A percentile compares a stretch with the other conserved stretches of the same genome.
Conservation (phyloP, 2,113 vertebrate genomes). For the Chamaea fasciata region DNA sequence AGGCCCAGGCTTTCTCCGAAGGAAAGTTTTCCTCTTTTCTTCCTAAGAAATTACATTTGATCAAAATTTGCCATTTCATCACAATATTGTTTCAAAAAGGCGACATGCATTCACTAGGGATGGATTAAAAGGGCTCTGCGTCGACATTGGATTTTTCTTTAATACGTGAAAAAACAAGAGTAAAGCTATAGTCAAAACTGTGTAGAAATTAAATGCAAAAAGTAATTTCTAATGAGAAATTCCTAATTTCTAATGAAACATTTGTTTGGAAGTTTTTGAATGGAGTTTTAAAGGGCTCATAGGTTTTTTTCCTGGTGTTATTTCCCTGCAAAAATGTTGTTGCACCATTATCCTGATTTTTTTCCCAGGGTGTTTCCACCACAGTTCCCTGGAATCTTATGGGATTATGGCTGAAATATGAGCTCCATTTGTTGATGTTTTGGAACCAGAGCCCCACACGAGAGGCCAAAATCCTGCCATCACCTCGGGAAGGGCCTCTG, state of each 20-base stretch:
- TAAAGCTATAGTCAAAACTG: background rate
- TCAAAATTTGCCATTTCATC: background rate
- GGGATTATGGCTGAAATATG: background rate
- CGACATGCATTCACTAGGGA: background rate
- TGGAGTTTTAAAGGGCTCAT: background rate
- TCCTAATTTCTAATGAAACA: background rate
- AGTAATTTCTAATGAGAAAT: background rate
- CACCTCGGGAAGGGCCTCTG: background rate
- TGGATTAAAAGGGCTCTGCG: background rate
- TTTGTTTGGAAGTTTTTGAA: background rate
- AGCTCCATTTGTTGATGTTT: background rate
- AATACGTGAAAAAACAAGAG: background rate
- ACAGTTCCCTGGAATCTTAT: background rate
- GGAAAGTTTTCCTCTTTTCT: background rate
- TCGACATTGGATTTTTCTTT: rapidly evolving
- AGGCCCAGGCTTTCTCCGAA: background rate
- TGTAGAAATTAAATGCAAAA: background rate
- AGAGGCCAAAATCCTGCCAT: background rate
- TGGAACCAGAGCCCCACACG: background rate
- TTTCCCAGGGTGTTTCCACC: background rate
- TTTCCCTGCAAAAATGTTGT: rapidly evolving
- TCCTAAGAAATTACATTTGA: background rate
- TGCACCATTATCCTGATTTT: background rate
- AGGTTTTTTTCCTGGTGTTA: background rate
- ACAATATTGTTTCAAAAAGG: background rate